phyloP scores from a whole-genome alignment of 1,140 invertebrate genomes.

The Habropoda laboriosa region DNA sequence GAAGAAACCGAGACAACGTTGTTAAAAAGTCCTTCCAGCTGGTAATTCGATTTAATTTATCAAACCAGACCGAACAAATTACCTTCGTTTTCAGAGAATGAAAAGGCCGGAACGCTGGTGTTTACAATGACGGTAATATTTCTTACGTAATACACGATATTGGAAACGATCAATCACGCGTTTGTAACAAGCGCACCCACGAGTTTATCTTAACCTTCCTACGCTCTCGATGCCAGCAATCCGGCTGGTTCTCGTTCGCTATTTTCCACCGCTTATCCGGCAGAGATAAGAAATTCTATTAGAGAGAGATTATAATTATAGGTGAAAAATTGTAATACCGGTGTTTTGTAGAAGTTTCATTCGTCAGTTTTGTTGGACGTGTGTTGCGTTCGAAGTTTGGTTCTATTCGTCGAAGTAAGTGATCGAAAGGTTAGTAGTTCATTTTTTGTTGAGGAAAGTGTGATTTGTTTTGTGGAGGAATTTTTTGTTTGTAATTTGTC shows the following conservation, averaged over 20 bases:
- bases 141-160: conserved; percentile 15
- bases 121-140: not conserved
- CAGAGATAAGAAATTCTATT: not conserved
- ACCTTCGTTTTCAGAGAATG: not conserved
- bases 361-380: too few relatives aligned
- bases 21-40: not conserved
- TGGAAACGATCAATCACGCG: conserved; percentile 17
- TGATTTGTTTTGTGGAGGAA: too few relatives aligned
- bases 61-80: not conserved
- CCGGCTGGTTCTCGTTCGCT: not conserved
- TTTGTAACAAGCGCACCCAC: not conserved
- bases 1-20: too few relatives aligned
- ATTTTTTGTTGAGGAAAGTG: too few relatives aligned
- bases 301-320: conserved; percentile 11
- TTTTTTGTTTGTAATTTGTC: too few relatives aligned
- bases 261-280: not conserved
- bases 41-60: not conserved
- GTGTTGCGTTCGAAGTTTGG: not conserved
- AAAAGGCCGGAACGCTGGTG: not conserved
- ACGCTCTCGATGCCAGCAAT: too few relatives aligned
- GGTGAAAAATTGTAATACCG: too few relatives aligned
- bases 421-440: too few relatives aligned
- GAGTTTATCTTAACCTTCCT: conserved; percentile 1
- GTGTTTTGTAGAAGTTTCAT: not conserved
- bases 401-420: not conserved